Evolutionary conservation across 1,140 invertebrate genomes (phyloP).

Genomic region (Pseudomyrmex gracilis): DNA sequence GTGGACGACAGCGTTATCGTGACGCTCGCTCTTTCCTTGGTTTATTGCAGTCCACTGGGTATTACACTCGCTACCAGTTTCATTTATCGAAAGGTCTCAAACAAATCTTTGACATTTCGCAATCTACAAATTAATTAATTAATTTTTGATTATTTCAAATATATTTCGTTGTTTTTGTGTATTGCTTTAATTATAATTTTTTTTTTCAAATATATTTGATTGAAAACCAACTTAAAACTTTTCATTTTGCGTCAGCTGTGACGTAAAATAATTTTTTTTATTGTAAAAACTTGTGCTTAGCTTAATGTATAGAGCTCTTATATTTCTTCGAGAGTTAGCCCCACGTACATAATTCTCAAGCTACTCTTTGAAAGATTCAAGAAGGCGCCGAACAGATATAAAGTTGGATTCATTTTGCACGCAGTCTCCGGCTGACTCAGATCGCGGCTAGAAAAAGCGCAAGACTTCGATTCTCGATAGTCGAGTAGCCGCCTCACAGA

Average conservation of each 20-base stretch:
- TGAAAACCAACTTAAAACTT: neutral
- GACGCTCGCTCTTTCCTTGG: constrained; percentile 23
- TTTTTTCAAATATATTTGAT: neutral
- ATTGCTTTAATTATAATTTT: neutral
- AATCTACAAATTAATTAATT: neutral
- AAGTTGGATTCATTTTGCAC: constrained; percentile 46
- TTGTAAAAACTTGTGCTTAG: neutral
- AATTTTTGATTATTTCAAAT: too few species aligned
- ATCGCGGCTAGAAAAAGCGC: neutral
- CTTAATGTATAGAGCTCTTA: neutral
- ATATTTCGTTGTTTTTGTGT: neutral
- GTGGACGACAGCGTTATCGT: constrained; percentile 45
- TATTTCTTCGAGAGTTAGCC: neutral
- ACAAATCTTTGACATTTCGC: neutral
- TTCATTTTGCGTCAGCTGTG: neutral
- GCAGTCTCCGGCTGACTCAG: neutral
- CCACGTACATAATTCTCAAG: constrained; percentile 44
- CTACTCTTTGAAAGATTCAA: constrained; percentile 46
- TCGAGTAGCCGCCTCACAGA: neutral
- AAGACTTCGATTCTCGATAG: neutral
- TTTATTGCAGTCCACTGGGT: constrained; percentile 43
- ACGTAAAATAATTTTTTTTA: neutral
- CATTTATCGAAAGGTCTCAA: constrained; percentile 33
- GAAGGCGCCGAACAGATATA: constrained; percentile 1
- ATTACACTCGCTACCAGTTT: neutral